Base-by-base conservation (phyloP, 2,113 vertebrate species). In the Campylomormyrus tamandua region DNA sequence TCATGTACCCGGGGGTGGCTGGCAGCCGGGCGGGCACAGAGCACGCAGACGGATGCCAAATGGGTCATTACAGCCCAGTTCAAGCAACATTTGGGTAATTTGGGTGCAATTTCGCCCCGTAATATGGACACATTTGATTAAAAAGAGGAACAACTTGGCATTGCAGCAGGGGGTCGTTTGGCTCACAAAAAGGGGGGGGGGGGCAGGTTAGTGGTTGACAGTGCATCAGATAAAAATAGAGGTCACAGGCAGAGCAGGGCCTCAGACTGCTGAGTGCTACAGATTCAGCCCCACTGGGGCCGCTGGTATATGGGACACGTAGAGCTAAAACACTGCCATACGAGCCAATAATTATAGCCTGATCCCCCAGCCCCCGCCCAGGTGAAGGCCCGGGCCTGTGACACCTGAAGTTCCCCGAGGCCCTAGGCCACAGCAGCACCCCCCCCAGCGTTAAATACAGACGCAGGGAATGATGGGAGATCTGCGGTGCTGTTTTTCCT, bases 381-480 rank as follows among this genome's bases (percentile, higher is more conserved):
- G 10, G 89, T 93, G 91, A 94, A 95, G 93, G 93, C 94, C 93
- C 92, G 92, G 7, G 92, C 93, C 93, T 92, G 92, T 46, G 91
- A 91, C 94, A 62, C 94, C 94, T 91, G 93, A 93, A 94, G 93
- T 89, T 93, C 94, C 95, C 95, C n/a, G 89, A 94, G 94, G 94
- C 94, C 92, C 39, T 95, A 95, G 94, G 94, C 91, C 92, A 87
- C 62, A 90, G 74, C 92, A 92, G 92, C 62, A 13, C n/a, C 93
- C 93, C 93, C 93, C 39, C 39, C 92, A 90, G 91, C 93, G 95
- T 95, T 92, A 96, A 95, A 95, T 94, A 95, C 95, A 94, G 91
- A 95, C 21, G 24, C 39, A 17, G 11, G 19, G 31, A 6, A 39
- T 42, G 74, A 77, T 11, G 50, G 88, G 49, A 89, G 50, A 84